These are phyloP conservation scores for Benthosema pterotum DNA, from an alignment of 2,797 vertebrate genomes.

Conservation along the genomic window DNA sequence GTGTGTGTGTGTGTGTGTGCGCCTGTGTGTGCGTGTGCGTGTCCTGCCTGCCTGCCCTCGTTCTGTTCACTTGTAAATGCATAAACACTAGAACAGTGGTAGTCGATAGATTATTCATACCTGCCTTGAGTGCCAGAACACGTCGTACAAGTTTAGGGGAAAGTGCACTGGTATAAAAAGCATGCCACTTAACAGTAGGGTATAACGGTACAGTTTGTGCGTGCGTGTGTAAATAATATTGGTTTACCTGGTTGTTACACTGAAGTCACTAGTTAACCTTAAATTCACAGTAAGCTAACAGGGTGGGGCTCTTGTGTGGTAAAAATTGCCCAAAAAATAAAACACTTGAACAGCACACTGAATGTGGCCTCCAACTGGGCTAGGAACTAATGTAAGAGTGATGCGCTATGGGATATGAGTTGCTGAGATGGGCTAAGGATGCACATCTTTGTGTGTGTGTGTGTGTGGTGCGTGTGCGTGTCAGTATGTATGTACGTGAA, in stretches of 20 bases:
- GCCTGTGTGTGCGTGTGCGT: constrained; percentile 24
- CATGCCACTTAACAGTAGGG: constrained; percentile 59
- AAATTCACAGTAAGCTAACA: constrained; percentile 79
- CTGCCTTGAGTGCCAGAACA: constrained; percentile 70
- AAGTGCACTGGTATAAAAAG: constrained; percentile 44
- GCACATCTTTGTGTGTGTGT: constrained; percentile 32
- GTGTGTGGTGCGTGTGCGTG: constrained; percentile 22
- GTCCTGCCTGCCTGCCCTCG: constrained; percentile 56
- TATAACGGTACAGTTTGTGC: constrained; percentile 3
- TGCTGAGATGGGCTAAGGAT: constrained; percentile 38
- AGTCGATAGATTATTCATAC: constrained; percentile 74
- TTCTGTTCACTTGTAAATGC: constrained; percentile 61
- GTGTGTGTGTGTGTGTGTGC: constrained; percentile 9
- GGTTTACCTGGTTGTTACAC: constrained; percentile 70
- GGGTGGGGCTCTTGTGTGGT: constrained; percentile 69
- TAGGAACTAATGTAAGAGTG: constrained; percentile 41
- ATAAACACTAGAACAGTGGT: constrained; percentile 63
- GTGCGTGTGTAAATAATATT: constrained; percentile 27
- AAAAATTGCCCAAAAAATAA: constrained; percentile 60
- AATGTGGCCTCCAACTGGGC: constrained; percentile 71
- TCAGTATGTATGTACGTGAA: constrained; percentile 73
- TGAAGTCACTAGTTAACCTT: constrained; percentile 77
- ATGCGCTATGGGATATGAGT: constrained; percentile 29
- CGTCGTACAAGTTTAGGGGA: constrained; percentile 61
- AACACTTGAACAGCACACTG: constrained; percentile 81